phyloP scores from a whole-genome alignment of 2,888 invertebrate genomes.

The Formica aserva region DNA sequence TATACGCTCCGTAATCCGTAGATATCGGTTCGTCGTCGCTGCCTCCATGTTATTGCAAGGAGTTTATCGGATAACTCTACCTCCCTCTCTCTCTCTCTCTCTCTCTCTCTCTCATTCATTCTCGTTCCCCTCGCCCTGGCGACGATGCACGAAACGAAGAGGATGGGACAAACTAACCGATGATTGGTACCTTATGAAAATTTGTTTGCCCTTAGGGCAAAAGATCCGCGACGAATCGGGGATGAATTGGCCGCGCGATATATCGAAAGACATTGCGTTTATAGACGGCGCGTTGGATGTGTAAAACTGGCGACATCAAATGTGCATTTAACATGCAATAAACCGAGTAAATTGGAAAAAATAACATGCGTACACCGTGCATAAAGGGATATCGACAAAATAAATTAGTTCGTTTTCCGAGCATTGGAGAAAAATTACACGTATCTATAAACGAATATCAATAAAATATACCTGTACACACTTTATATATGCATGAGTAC shows the following conservation, averaged over 20 bases:
- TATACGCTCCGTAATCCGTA: slow-evolving; percentile 66
- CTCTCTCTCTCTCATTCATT: neutral
- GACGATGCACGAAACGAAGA: slow-evolving; percentile 14
- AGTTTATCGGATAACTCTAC: slow-evolving; percentile 70
- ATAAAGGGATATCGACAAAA: slow-evolving; percentile 32
- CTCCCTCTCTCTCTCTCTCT: neutral
- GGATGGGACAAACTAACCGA: slow-evolving; percentile 59
- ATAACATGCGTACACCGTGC: neutral
- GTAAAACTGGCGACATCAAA: slow-evolving; percentile 20
- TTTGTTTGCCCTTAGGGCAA: slow-evolving; percentile 60
- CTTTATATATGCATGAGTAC: neutral
- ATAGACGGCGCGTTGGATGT: neutral
- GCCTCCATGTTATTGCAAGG: slow-evolving; percentile 69
- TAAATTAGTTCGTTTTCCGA: slow-evolving; percentile 41
- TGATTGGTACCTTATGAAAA: slow-evolving; percentile 70
- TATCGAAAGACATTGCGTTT: slow-evolving; percentile 32
- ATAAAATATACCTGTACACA: neutral
- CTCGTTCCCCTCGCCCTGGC: neutral
- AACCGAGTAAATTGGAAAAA: slow-evolving; percentile 33
- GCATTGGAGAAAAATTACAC: slow-evolving; percentile 31
- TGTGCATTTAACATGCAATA: slow-evolving; percentile 40
- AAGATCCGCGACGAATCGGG: slow-evolving; percentile 33
- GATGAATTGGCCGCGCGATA: slow-evolving; percentile 52
- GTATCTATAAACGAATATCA: slow-evolving; percentile 1
- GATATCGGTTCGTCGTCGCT: slow-evolving; percentile 73